A percentile compares a stretch with the other conserved stretches of the same genome.
phyloP scores from a whole-genome alignment of 92 coral and sea anemone species.

The Plumapathes pennacea region DNA sequence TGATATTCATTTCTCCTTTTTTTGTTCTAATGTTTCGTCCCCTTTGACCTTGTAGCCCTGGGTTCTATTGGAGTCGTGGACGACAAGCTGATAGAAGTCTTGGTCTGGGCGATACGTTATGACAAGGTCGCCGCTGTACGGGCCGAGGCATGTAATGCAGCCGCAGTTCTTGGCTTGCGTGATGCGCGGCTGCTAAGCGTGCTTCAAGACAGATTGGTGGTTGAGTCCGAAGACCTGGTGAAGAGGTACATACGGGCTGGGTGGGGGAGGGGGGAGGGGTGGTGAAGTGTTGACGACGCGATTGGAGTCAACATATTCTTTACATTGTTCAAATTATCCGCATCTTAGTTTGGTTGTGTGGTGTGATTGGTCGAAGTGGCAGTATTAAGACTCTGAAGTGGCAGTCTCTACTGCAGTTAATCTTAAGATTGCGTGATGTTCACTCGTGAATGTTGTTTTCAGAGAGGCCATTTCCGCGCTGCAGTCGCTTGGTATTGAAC shows the following conservation, averaged over 20 bases:
- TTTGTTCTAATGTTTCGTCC: background rate
- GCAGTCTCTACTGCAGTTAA: too few species aligned
- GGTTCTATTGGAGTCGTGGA: conserved; percentile 71
- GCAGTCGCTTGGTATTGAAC: conserved; percentile 75
- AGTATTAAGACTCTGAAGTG: too few species aligned
- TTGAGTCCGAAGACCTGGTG: conserved; percentile 90
- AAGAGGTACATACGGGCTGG: conserved; percentile 88
- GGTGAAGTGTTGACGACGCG: too few species aligned
- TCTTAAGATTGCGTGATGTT: too few species aligned
- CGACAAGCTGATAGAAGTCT: conserved; percentile 77
- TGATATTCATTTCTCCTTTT: background rate
- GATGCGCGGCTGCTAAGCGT: conserved; percentile 83
- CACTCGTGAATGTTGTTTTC: background rate
- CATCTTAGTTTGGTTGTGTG: too few species aligned
- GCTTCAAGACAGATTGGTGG: conserved; percentile 94
- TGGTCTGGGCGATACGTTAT: conserved; percentile 93
- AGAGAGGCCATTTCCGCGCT: conserved; percentile 88
- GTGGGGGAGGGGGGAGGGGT: background rate
- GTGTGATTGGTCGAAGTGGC: too few species aligned
- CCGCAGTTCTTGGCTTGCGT: conserved; percentile 78
- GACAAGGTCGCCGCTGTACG: conserved; percentile 98
- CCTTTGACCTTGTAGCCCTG: conserved; percentile 57
- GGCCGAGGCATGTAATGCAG: conserved; percentile 96
- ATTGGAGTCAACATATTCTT: too few species aligned
- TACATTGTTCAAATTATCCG: too few species aligned